A percentile compares a stretch with the other conserved stretches of the same genome.
Evolutionary conservation across 2,797 vertebrate species (phyloP).

Genomic region (Pangasius djambal): DNA sequence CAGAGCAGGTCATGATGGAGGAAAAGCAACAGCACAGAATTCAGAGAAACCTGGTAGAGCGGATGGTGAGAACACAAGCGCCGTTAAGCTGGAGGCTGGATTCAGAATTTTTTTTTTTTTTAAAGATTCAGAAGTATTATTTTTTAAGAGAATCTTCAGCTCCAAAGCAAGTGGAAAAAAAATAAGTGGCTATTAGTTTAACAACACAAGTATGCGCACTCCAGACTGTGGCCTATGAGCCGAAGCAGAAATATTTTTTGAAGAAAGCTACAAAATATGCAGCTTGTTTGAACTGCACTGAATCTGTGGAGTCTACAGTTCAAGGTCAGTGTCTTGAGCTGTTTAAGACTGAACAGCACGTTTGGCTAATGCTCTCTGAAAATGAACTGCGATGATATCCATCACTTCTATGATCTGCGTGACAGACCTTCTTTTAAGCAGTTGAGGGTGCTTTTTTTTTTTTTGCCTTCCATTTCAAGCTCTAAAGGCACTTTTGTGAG

Average conservation of each 20-base stretch:
- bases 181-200: not conserved
- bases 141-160: slow-evolving; percentile 20
- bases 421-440: slow-evolving; percentile 8
- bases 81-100: slow-evolving; percentile 37
- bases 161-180: not conserved
- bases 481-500: not conserved
- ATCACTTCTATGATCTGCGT: slow-evolving; percentile 13
- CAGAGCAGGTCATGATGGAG: slow-evolving; percentile 49
- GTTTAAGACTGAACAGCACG: not conserved
- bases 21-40: slow-evolving; percentile 40
- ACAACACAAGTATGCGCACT: not conserved
- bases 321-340: slow-evolving; percentile 31
- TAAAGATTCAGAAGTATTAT: slow-evolving; percentile 16
- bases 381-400: slow-evolving; percentile 12
- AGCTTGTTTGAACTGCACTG: not conserved
- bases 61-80: slow-evolving; percentile 37
- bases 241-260: not conserved
- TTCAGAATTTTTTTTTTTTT: slow-evolving; percentile 30
- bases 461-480: not conserved
- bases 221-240: not conserved
- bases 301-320: not conserved
- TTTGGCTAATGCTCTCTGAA: slow-evolving; percentile 23
- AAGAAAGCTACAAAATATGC: not conserved
- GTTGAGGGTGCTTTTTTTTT: not conserved
- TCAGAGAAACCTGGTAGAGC: slow-evolving; percentile 45